Percentiles rank a stretch among this genome's conserved stretches.
These are phyloP conservation scores for Epinephelus fuscoguttatus DNA, from an alignment of 2,113 vertebrate species.

Conservation along the genomic window DNA sequence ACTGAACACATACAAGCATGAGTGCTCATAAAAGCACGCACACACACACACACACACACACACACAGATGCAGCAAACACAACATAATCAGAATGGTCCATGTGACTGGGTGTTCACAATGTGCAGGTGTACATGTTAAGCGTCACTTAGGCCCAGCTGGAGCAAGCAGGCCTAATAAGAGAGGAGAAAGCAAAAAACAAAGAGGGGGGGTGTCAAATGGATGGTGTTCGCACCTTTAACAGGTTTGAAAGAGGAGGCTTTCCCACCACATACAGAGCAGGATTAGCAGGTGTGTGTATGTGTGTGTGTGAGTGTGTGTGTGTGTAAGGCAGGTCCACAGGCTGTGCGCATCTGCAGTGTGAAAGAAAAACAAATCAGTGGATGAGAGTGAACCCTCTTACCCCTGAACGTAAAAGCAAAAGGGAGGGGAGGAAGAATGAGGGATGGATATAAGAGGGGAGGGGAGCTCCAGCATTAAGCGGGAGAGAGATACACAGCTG, in stretches of 20 bases:
- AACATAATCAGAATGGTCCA: slow-evolving; percentile 33
- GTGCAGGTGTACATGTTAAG: slow-evolving; percentile 66
- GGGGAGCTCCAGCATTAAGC: neutral
- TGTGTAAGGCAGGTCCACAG: slow-evolving; percentile 45
- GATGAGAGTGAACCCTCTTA: slow-evolving; percentile 75
- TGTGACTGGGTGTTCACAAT: slow-evolving; percentile 26
- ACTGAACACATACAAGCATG: slow-evolving; percentile 18
- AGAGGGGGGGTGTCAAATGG: slow-evolving; percentile 45
- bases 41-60: slow-evolving; percentile 38
- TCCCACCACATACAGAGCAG: slow-evolving; percentile 57
- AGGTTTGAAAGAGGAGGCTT: slow-evolving; percentile 65
- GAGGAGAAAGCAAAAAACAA: slow-evolving; percentile 49
- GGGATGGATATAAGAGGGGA: slow-evolving; percentile 23
- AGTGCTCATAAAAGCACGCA: slow-evolving; percentile 41
- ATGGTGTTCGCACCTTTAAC: slow-evolving; percentile 64
- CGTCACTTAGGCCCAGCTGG: slow-evolving; percentile 59
- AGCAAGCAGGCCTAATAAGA: slow-evolving; percentile 38
- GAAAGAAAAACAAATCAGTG: slow-evolving; percentile 77
- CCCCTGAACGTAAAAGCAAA: slow-evolving; percentile 54
- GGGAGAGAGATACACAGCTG: neutral
- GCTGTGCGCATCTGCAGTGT: slow-evolving; percentile 69
- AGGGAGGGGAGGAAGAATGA: slow-evolving; percentile 14
- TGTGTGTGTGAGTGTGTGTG: slow-evolving; percentile 29
- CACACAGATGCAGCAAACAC: slow-evolving; percentile 32
- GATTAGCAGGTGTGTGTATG: slow-evolving; percentile 66